phyloP scores from a whole-genome alignment of 2,113 vertebrate genomes.

The Probosciger aterrimus region DNA sequence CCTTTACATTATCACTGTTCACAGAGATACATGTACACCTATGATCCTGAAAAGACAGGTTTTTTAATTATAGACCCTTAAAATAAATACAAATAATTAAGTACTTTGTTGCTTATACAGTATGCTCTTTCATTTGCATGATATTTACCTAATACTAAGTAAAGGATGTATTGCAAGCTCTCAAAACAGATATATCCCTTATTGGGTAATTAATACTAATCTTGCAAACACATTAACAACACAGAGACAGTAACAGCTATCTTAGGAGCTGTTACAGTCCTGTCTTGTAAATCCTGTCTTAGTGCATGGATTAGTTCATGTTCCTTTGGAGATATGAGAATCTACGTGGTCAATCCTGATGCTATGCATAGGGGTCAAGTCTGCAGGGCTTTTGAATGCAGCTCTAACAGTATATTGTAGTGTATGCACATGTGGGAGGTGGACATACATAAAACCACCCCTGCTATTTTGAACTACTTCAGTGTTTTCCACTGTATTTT shows the following conservation, averaged over 20 bases:
- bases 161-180: slow-evolving; percentile 20
- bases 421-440: background rate
- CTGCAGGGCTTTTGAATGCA: background rate
- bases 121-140: slow-evolving; percentile 8
- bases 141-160: slow-evolving; percentile 35
- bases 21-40: background rate
- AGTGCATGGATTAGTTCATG: slow-evolving; percentile 33
- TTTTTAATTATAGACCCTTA: background rate
- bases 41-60: background rate
- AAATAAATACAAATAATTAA: slow-evolving; percentile 5
- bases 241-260: slow-evolving; percentile 44
- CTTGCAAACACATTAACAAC: slow-evolving; percentile 59
- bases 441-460: background rate
- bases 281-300: slow-evolving; percentile 51
- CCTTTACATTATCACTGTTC: background rate
- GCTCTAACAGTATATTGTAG: background rate
- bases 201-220: slow-evolving; percentile 61
- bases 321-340: slow-evolving; percentile 21
- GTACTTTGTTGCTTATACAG: background rate
- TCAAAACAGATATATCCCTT: slow-evolving; percentile 37
- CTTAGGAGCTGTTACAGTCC: slow-evolving; percentile 57
- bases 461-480: background rate
- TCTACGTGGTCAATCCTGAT: background rate
- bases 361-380: background rate
- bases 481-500: background rate